These are phyloP conservation scores for Trachelus iudaicus DNA, from an alignment of 2,888 invertebrate species.

Conservation along the genomic window DNA sequence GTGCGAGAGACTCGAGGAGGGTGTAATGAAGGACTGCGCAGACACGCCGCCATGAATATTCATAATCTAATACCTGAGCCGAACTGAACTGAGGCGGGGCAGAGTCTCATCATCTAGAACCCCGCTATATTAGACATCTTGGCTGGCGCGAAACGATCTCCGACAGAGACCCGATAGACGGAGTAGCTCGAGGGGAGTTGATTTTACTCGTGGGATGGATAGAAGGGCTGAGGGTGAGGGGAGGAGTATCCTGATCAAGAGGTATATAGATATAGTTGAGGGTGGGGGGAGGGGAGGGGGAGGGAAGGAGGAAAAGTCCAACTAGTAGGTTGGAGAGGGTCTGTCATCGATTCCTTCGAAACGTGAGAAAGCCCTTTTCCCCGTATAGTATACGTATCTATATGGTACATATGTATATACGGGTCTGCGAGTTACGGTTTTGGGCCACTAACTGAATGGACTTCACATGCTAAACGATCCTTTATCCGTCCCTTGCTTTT, in stretches of 20 bases:
- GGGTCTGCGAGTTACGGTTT: background rate
- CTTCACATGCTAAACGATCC: constrained; percentile 36
- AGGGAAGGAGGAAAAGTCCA: background rate
- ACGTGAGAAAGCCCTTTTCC: background rate
- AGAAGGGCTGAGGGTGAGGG: background rate
- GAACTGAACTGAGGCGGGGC: constrained; percentile 59
- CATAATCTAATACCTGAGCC: constrained; percentile 66
- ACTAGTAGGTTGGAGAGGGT: background rate
- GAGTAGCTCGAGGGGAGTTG: background rate
- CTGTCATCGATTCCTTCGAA: background rate
- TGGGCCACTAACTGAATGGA: constrained; percentile 28
- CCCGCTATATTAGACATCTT: constrained; percentile 61
- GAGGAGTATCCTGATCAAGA: background rate
- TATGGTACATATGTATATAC: background rate
- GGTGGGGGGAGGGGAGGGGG: too few relatives aligned
- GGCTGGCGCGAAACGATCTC: background rate
- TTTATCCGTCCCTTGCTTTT: background rate
- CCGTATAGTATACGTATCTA: background rate
- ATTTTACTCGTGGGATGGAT: background rate
- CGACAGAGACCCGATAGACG: background rate
- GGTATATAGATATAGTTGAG: background rate
- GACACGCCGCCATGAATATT: constrained; percentile 66
- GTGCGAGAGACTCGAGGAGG: constrained; percentile 38
- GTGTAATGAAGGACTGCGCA: constrained; percentile 66
- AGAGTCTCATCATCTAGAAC: constrained; percentile 58